These are phyloP conservation scores for Petrocephalus microphthalmus DNA, from an alignment of 2,113 vertebrate species.

Conservation along the genomic window DNA sequence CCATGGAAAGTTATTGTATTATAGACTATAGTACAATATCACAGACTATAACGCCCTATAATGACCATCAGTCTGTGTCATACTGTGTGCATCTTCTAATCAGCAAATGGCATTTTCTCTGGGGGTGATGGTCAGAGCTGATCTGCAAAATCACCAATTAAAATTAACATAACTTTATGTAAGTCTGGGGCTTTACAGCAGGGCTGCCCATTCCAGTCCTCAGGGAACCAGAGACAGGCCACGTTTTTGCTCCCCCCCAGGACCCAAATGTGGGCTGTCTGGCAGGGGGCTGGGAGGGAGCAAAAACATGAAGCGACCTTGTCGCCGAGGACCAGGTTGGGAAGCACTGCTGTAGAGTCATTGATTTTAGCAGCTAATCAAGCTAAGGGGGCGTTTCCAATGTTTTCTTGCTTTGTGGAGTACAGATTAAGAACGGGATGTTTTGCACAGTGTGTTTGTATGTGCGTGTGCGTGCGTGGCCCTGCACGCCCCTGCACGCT, in stretches of 20 bases:
- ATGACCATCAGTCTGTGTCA: neutral
- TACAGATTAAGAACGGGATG: neutral
- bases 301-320: neutral
- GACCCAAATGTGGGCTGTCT: neutral
- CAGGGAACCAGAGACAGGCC: neutral
- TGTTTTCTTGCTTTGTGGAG: neutral
- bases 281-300: neutral
- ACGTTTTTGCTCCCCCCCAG: too few species aligned
- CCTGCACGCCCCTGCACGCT: too few species aligned
- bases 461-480: neutral
- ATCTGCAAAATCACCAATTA: neutral
- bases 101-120: neutral
- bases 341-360: neutral
- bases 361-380: neutral
- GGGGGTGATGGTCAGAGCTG: neutral
- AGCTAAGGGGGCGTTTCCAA: neutral
- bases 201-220: neutral
- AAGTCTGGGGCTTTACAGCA: neutral
- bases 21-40: conserved; percentile 19
- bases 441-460: neutral
- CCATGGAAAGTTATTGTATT: neutral
- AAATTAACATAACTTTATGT: neutral
- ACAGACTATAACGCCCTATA: neutral
- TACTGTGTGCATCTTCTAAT: neutral
- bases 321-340: neutral